phyloP scores from a whole-genome alignment of 2,888 invertebrate species.

The Cyrtodaria siliqua region DNA sequence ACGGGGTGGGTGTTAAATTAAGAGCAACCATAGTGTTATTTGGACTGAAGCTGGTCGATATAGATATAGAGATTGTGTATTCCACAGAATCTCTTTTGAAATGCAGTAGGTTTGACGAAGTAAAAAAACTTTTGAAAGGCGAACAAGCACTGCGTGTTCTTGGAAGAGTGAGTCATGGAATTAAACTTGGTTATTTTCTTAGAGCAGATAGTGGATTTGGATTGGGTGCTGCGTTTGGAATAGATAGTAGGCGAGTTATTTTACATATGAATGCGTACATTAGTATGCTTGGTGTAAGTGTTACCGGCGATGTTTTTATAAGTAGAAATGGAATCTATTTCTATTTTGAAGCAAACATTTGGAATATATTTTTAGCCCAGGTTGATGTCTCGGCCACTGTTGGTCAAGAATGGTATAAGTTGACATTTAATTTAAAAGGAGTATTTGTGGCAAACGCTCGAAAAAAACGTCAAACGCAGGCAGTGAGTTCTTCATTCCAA shows the following conservation, averaged over 20 bases:
- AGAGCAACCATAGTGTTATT: slow-evolving; percentile 2
- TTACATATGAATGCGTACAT: slow-evolving; percentile 21
- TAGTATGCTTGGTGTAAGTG: slow-evolving; percentile 26
- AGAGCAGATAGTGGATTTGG: not conserved
- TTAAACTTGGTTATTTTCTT: slow-evolving; percentile 21
- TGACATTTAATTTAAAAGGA: slow-evolving; percentile 44
- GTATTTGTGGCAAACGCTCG: slow-evolving; percentile 41
- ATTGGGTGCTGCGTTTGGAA: slow-evolving; percentile 18
- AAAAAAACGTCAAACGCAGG: slow-evolving; percentile 24
- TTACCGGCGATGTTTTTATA: slow-evolving; percentile 36
- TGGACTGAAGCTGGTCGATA: slow-evolving; percentile 24
- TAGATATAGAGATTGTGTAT: slow-evolving; percentile 51
- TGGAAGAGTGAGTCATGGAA: not conserved
- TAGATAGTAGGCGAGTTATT: slow-evolving; percentile 8
- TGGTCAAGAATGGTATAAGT: slow-evolving; percentile 36
- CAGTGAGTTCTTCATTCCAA: slow-evolving; percentile 37
- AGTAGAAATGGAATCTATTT: slow-evolving; percentile 24
- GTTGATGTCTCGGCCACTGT: slow-evolving; percentile 31
- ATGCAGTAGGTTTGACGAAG: slow-evolving; percentile 44
- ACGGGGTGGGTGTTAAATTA: slow-evolving; percentile 42
- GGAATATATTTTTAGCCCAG: slow-evolving; percentile 40
- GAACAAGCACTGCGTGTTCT: slow-evolving; percentile 28
- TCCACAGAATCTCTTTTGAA: slow-evolving; percentile 20
- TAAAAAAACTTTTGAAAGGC: slow-evolving; percentile 37
- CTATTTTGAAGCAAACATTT: slow-evolving; percentile 45